A percentile compares a stretch with the other conserved stretches of the same genome.
Evolutionary conservation across 1,140 invertebrate species (phyloP).

Genomic region (Eriosoma lanigerum): DNA sequence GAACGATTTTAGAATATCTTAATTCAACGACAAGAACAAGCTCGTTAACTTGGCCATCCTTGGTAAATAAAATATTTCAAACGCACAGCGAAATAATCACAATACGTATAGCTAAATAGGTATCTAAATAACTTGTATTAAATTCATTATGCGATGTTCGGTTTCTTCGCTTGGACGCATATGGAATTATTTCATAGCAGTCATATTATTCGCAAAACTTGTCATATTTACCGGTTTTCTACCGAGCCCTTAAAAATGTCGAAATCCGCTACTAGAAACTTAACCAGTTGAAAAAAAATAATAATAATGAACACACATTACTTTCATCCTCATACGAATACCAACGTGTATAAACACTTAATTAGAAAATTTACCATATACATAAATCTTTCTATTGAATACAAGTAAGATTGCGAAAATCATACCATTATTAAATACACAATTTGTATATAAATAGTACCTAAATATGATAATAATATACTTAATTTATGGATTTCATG

Average conservation of each 20-base stretch:
- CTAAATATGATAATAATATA: no score
- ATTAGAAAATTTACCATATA: constrained; percentile 1
- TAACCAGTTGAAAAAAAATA: background rate
- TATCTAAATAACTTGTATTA: no score
- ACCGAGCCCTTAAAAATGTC: constrained; percentile 21
- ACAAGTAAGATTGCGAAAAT: no score
- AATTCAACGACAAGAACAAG: no score
- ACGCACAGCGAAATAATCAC: background rate
- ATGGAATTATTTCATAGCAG: background rate
- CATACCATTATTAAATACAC: no score
- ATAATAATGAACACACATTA: no score
- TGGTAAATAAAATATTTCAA: background rate
- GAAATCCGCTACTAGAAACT: constrained; percentile 20
- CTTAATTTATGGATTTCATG: no score
- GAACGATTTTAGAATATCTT: no score
- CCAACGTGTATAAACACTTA: background rate
- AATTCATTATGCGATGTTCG: background rate
- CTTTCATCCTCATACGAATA: background rate
- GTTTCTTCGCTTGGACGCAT: background rate
- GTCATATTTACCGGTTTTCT: constrained; percentile 21
- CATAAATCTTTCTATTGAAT: background rate
- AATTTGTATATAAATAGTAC: no score
- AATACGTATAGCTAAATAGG: no score
- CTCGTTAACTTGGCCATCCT: no score
- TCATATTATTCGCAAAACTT: constrained; percentile 4